Evolutionary conservation across 2,113 vertebrate genomes (phyloP).

Genomic region (Gavia stellata): DNA sequence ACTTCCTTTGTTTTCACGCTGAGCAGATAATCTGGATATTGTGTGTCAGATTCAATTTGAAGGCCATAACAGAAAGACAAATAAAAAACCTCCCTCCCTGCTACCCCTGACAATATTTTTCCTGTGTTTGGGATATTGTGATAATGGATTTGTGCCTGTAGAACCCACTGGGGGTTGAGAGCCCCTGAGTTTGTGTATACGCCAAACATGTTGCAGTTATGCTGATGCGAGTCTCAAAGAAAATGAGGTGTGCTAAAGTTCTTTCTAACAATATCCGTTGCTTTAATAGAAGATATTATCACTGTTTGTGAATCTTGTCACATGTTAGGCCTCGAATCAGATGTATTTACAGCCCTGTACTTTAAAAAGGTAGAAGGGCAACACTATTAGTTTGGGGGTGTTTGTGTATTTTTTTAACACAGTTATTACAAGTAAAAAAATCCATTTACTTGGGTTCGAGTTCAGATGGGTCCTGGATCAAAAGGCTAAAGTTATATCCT

Average conservation of each 20-base stretch:
- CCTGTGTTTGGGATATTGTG: neutral
- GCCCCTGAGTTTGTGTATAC: neutral
- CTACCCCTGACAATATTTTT: neutral
- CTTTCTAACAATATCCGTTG: constrained; percentile 42
- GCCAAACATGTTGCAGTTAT: neutral
- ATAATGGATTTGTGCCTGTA: constrained; percentile 17
- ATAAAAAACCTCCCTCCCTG: neutral
- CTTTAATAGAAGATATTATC: constrained; percentile 55
- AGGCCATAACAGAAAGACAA: constrained; percentile 12
- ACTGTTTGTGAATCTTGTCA: neutral
- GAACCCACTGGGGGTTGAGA: neutral
- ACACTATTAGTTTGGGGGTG: neutral
- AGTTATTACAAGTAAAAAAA: neutral
- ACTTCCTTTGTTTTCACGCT: constrained; percentile 36
- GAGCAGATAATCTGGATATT: constrained; percentile 53
- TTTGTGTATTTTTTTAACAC: neutral
- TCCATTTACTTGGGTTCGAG: neutral
- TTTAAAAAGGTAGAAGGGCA: neutral
- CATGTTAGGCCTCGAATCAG: neutral
- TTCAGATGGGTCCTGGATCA: neutral
- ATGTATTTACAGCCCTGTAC: neutral
- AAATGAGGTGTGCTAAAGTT: constrained; percentile 22
- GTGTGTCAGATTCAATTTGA: constrained; percentile 43
- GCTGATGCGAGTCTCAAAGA: neutral
- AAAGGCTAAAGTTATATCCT: constrained; percentile 5